These are phyloP conservation scores for Sesamia inferens DNA, from an alignment of 2,888 invertebrate species.

Conservation along the genomic window DNA sequence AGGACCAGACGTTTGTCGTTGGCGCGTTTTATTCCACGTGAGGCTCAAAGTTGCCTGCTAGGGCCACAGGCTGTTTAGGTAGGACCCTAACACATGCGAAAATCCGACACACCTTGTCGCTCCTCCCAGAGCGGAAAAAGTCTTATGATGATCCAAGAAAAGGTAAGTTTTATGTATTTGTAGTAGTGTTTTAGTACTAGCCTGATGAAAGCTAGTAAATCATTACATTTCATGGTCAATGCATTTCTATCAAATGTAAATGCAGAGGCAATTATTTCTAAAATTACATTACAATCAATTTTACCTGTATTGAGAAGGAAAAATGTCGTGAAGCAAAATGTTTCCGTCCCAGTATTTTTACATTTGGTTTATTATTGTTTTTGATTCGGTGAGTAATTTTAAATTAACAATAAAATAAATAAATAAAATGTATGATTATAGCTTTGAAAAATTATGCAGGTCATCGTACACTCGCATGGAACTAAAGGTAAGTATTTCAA, in stretches of 20 bases:
- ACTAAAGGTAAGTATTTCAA: conserved; percentile 21
- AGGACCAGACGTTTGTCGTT: too few relatives aligned
- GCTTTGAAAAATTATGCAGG: conserved; percentile 20
- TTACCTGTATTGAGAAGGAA: conserved; percentile 25
- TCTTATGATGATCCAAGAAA: too few relatives aligned
- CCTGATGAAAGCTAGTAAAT: conserved; percentile 53
- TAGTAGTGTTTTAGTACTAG: conserved; percentile 6
- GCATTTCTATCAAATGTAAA: conserved; percentile 71
- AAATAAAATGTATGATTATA: not conserved
- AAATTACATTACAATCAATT: conserved; percentile 47
- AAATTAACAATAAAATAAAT: not conserved
- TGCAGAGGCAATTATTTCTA: conserved; percentile 68
- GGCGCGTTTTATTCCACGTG: too few relatives aligned
- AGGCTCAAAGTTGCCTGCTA: too few relatives aligned
- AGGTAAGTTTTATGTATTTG: not conserved
- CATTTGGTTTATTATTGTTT: conserved; percentile 51
- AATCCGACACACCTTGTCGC: too few relatives aligned
- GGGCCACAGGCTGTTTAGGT: too few relatives aligned
- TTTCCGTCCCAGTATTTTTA: conserved; percentile 41
- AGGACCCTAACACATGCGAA: too few relatives aligned
- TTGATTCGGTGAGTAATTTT: conserved; percentile 59
- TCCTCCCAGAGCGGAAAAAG: too few relatives aligned
- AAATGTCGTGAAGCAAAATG: conserved; percentile 59
- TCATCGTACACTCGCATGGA: not conserved
- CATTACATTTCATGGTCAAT: conserved; percentile 74